Evolutionary conservation across 2,888 invertebrate species (phyloP), one percentile per base, ranked within the genome.

Genomic region (Yponomeuta evonymella): DNA sequence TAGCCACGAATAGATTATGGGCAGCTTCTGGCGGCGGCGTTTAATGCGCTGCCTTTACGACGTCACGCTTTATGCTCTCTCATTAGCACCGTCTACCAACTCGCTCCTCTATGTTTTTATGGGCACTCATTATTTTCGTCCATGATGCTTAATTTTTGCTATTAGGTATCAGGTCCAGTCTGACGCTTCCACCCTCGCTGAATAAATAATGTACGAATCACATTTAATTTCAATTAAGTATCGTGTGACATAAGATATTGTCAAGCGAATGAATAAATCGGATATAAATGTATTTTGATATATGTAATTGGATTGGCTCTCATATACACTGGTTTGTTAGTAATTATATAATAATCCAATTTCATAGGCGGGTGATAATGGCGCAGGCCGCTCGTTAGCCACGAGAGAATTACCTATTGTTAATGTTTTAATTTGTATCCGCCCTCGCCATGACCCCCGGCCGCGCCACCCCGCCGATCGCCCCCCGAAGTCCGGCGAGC

Each of bases 11-110:
- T 90, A 91, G 90, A 90, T 90, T 87, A 89, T 86, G 84, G 85
- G 82, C 87, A 87, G 86, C 87, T 90, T 87, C 88, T 89, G 88
- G 87, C 88, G 81, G 83, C 81, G 83, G 83, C 81, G 86, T 86
- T 89, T 90, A 90, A 90, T 90, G 89, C 86, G 82, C 84, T 85
- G 85, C 83, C 87, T 90, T 90, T 90, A 90, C 86, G 90, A 88
- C 88, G 88, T 88, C 86, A 89, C 88, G 89, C 88, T 90, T 88
- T 89, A 90, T 89, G 88, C 86, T 81, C 86, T 83, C 87, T 90
- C 89, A 89, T 90, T 90, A 91, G 88, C 87, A 82, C 86, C 80
- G 81, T 84, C 86, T 86, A 81, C 82, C 83, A 82, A 83, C 83
- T 83, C 81, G 79, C 67, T 67, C 43, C 82, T 79, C 76, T 72